Conservation (phyloP, 92 coral and sea anemone genomes). For the Epizoanthus illoricatus region DNA sequence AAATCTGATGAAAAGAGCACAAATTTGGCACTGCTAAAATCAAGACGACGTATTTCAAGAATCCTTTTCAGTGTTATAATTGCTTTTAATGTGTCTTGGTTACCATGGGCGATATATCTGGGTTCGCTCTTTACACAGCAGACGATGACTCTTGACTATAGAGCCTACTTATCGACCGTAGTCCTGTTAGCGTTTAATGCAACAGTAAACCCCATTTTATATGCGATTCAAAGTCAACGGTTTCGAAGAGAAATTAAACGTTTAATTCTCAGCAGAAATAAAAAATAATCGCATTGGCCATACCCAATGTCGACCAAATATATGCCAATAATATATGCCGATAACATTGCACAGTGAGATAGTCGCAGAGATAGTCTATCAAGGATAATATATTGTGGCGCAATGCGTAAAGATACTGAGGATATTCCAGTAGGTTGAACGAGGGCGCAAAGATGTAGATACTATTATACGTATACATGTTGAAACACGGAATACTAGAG, state of each 20-base stretch:
- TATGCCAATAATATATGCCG: too few species aligned
- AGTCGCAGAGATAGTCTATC: too few species aligned
- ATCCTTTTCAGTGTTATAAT: neutral
- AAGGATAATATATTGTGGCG: too few species aligned
- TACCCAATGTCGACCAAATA: too few species aligned
- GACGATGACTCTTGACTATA: neutral
- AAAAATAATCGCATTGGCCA: neutral
- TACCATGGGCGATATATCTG: neutral
- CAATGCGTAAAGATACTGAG: too few species aligned
- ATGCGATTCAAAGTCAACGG: conserved; percentile 19
- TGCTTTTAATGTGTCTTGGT: neutral
- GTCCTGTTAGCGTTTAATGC: conserved; percentile 6
- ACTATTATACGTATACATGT: too few species aligned
- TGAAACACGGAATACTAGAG: too few species aligned
- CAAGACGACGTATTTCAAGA: conserved; percentile 11
- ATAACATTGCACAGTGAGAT: too few species aligned
- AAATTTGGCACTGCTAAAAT: neutral
- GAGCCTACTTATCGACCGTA: neutral
- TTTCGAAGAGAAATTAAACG: conserved; percentile 2
- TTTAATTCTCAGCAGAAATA: neutral
- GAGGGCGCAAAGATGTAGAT: too few species aligned
- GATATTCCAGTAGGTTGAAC: too few species aligned
- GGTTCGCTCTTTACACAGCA: neutral
- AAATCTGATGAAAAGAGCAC: neutral
- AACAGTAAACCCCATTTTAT: conserved; percentile 4